phyloP scores from a whole-genome alignment of 2,797 vertebrate genomes.

The Paedocypris micromegethes region DNA sequence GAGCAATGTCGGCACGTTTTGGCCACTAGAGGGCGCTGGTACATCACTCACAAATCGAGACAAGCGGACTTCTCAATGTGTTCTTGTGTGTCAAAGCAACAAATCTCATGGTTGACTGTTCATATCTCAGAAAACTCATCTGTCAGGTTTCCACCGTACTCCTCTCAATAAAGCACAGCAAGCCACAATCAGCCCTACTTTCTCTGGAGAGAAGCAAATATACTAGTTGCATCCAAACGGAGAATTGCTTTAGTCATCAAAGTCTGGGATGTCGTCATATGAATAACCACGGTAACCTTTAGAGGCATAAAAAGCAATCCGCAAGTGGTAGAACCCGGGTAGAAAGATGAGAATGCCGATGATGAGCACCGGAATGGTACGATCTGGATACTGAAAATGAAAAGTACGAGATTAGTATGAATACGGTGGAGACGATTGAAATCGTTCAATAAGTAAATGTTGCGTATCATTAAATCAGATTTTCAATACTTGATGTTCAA shows the following conservation, averaged over 20 bases:
- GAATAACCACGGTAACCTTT: conserved; percentile 93
- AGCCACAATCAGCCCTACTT: conserved; percentile 3
- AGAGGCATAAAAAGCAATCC: conserved; percentile 90
- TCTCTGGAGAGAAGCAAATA: background rate
- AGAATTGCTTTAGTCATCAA: conserved; percentile 77
- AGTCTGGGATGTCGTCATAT: conserved; percentile 94
- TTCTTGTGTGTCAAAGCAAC: no score
- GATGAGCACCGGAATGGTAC: conserved; percentile 86
- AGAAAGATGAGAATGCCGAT: conserved; percentile 91
- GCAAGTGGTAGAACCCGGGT: conserved; percentile 92
- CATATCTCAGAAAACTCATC: no score
- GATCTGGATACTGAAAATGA: conserved; percentile 74
- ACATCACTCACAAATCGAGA: no score
- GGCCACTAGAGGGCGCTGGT: no score
- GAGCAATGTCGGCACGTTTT: no score
- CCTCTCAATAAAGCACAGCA: conserved; percentile 13
- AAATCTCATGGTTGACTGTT: no score
- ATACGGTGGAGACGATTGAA: no score
- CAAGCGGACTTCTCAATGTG: no score
- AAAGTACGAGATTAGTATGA: no score
- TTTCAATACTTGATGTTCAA: no score
- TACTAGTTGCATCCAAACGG: background rate
- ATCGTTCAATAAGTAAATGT: no score
- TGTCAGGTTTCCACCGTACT: background rate
- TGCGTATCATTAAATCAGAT: no score